phyloP scores from a whole-genome alignment of 2,797 vertebrate genomes.

The Bucorvus abyssinicus region DNA sequence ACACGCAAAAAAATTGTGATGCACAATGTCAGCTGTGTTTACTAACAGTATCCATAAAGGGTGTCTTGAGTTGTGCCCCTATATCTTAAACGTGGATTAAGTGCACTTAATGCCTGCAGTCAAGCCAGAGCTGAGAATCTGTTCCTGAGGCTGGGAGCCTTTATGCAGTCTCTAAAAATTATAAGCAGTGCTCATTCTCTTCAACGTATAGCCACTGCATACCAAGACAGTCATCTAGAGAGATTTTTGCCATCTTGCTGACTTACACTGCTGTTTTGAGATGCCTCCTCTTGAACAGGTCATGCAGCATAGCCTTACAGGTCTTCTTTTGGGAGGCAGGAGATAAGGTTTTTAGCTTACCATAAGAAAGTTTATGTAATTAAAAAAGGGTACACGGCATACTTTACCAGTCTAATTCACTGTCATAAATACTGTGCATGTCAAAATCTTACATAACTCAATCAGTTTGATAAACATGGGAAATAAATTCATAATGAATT shows the following conservation, averaged over 20 bases:
- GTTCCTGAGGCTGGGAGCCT: neutral
- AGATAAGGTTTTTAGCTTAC: neutral
- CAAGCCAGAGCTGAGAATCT: neutral
- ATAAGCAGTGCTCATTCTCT: neutral
- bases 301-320: neutral
- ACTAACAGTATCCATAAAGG: neutral
- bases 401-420: neutral
- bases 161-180: neutral
- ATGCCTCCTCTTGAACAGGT: neutral
- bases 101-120: neutral
- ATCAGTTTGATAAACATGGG: neutral
- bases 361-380: neutral
- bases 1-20: neutral
- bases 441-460: neutral
- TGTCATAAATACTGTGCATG: neutral
- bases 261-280: neutral
- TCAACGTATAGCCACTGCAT: neutral
- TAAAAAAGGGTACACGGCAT: neutral
- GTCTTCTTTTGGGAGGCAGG: neutral
- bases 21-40: neutral
- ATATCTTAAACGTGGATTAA: neutral
- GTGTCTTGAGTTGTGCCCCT: too few species aligned
- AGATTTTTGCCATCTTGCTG: neutral
- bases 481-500: neutral
- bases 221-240: neutral